phyloP scores from a whole-genome alignment of 2,888 invertebrate species.

The Ethmia dodecea region DNA sequence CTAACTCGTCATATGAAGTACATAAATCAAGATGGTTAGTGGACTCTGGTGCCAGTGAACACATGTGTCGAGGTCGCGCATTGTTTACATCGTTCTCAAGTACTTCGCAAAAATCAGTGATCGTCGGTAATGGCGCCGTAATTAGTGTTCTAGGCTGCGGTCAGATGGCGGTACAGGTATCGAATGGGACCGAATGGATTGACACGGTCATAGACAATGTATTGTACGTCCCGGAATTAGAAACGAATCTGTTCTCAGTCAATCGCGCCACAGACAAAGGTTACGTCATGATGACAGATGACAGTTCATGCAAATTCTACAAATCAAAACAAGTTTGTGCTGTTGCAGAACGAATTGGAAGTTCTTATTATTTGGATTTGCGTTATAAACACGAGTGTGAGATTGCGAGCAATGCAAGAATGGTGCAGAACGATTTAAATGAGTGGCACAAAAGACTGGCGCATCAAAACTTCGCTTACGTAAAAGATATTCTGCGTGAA shows the following conservation, averaged over 20 bases:
- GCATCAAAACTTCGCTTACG: slow-evolving; percentile 18
- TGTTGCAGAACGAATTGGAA: slow-evolving; percentile 18
- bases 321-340: slow-evolving; percentile 17
- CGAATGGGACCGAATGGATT: slow-evolving; percentile 21
- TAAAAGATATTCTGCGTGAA: slow-evolving; percentile 12
- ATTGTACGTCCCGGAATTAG: slow-evolving; percentile 20
- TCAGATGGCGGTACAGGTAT: slow-evolving; percentile 20
- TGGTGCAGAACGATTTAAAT: slow-evolving; percentile 4
- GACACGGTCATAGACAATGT: slow-evolving; percentile 23
- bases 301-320: slow-evolving; percentile 16
- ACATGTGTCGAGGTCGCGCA: slow-evolving; percentile 20
- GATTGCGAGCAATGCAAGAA: slow-evolving; percentile 1
- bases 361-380: slow-evolving; percentile 6
- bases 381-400: slow-evolving; percentile 5
- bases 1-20: slow-evolving; percentile 1
- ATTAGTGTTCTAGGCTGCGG: slow-evolving; percentile 19
- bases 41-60: slow-evolving; percentile 21
- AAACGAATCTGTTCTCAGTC: slow-evolving; percentile 22
- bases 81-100: slow-evolving; percentile 17
- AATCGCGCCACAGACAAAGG: slow-evolving; percentile 17
- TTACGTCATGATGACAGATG: slow-evolving; percentile 21
- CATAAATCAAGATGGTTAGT: slow-evolving; percentile 20
- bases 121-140: slow-evolving; percentile 15
- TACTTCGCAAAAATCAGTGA: slow-evolving; percentile 11
- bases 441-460: slow-evolving; percentile 20